A percentile compares a stretch with the other conserved stretches of the same genome.
These are phyloP conservation scores for Chrysina gloriosa DNA, from an alignment of 2,888 invertebrate species.

Conservation along the genomic window DNA sequence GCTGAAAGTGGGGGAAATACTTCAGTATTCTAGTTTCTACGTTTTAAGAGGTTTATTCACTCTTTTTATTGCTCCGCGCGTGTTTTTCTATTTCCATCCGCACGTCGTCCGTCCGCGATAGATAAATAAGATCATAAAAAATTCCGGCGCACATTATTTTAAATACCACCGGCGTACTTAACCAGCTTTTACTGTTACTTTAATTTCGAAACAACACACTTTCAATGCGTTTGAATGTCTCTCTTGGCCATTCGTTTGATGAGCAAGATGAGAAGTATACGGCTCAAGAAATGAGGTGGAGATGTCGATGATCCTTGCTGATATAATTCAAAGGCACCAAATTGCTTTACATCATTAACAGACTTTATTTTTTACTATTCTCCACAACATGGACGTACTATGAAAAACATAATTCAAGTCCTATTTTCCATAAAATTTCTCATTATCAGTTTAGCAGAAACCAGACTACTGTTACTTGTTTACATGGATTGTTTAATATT, in stretches of 20 bases:
- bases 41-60: constrained; percentile 38
- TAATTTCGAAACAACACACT: constrained; percentile 40
- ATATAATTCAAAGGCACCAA: constrained; percentile 18
- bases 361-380: neutral
- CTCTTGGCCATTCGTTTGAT: constrained; percentile 27
- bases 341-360: constrained; percentile 16
- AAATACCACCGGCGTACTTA: constrained; percentile 39
- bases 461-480: neutral
- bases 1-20: constrained; percentile 22
- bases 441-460: neutral
- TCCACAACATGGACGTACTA: neutral
- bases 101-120: constrained; percentile 37
- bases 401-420: neutral
- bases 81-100: constrained; percentile 37
- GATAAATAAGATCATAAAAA: constrained; percentile 38
- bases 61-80: constrained; percentile 36
- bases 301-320: constrained; percentile 32
- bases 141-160: constrained; percentile 37
- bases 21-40: constrained; percentile 35
- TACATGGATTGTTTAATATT: neutral
- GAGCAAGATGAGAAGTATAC: constrained; percentile 29
- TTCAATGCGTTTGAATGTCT: constrained; percentile 36
- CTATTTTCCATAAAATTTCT: neutral
- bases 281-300: constrained; percentile 20
- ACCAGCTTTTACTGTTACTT: constrained; percentile 40